These are phyloP conservation scores for Euphonia xanthogaster DNA, from an alignment of 2,797 vertebrate species.

Conservation along the genomic window DNA sequence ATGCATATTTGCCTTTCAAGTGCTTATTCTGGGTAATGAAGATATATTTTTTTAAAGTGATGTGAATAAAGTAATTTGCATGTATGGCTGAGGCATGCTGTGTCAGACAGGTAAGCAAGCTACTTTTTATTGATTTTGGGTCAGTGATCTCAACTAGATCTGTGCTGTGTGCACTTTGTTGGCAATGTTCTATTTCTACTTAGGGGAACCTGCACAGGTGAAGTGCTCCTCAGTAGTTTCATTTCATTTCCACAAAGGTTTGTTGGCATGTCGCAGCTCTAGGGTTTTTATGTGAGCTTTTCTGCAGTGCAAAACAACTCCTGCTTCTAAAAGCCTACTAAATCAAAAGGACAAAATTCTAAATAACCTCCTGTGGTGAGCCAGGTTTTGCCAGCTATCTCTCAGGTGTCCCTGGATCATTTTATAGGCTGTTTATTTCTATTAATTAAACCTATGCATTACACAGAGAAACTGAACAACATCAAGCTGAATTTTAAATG, in stretches of 20 bases:
- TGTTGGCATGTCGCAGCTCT: slow-evolving; percentile 46
- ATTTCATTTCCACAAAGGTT: slow-evolving; percentile 76
- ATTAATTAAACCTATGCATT: neutral
- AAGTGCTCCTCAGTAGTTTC: slow-evolving; percentile 61
- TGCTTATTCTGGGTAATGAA: slow-evolving; percentile 76
- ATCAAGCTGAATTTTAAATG: neutral
- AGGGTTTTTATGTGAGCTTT: slow-evolving; percentile 19
- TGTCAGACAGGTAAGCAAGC: slow-evolving; percentile 80
- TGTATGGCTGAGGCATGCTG: slow-evolving; percentile 83
- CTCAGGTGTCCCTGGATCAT: neutral
- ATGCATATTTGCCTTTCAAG: slow-evolving; percentile 75
- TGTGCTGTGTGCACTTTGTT: slow-evolving; percentile 46
- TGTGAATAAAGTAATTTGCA: slow-evolving; percentile 78
- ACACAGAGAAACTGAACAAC: neutral
- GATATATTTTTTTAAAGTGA: slow-evolving; percentile 68
- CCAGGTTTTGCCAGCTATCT: neutral
- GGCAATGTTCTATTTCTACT: neutral
- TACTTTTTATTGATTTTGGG: slow-evolving; percentile 53
- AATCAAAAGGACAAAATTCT: neutral
- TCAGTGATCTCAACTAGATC: neutral
- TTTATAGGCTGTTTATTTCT: neutral
- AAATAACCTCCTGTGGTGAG: neutral
- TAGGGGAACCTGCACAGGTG: slow-evolving; percentile 30
- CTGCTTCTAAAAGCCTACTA: slow-evolving; percentile 17
- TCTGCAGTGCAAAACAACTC: neutral